A percentile compares a stretch with the other conserved stretches of the same genome.
Evolutionary conservation across 1,140 invertebrate species (phyloP).

Genomic region (Arctopsyche grandis): DNA sequence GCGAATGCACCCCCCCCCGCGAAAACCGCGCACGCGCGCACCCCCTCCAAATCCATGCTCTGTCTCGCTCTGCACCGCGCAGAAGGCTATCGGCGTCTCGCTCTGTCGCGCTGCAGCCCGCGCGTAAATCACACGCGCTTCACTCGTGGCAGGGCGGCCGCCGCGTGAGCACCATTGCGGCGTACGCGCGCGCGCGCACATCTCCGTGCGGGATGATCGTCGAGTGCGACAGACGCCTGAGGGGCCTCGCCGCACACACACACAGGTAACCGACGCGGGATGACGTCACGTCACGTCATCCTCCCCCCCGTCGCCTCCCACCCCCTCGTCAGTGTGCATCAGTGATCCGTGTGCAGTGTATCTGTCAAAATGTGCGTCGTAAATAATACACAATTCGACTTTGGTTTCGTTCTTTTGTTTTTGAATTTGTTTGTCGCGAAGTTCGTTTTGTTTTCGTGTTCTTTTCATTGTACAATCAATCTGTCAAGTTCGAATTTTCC

Average conservation of each 20-base stretch:
- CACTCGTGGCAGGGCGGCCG: constrained; percentile 21
- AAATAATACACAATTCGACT: too few relatives aligned
- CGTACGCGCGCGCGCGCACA: constrained; percentile 60
- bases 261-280: constrained; percentile 14
- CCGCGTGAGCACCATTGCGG: constrained; percentile 59
- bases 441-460: background rate
- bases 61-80: constrained; percentile 47
- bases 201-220: constrained; percentile 51
- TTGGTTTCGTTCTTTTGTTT: background rate
- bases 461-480: background rate
- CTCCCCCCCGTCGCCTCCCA: background rate
- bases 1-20: constrained; percentile 55
- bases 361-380: background rate
- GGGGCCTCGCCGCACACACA: constrained; percentile 30
- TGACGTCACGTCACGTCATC: background rate
- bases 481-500: constrained; percentile 26
- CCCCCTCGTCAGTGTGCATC: background rate
- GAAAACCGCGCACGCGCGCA: constrained; percentile 57
- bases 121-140: constrained; percentile 40
- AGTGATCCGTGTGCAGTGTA: background rate
- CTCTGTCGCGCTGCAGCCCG: constrained; percentile 40
- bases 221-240: constrained; percentile 51
- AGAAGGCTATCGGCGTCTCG: background rate
- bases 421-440: background rate
- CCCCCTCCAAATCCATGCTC: constrained; percentile 59